phyloP scores from a whole-genome alignment of 2,113 vertebrate species.

The Xenopus laevis region DNA sequence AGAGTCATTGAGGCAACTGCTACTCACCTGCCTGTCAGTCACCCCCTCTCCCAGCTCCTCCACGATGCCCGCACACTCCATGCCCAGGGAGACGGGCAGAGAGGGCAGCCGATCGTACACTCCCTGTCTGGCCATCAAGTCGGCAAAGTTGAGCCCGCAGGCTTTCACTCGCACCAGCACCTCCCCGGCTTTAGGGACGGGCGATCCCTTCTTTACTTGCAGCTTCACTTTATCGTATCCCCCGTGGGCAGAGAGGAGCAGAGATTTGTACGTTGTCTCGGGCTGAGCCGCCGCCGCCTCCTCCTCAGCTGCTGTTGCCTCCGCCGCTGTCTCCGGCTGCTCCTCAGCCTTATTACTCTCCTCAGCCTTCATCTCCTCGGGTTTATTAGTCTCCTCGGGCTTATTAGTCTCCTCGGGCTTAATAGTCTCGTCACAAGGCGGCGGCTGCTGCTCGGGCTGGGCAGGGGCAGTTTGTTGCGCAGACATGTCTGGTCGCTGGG shows the following conservation, averaged over 20 bases:
- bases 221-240: slow-evolving; percentile 92
- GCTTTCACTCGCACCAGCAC: slow-evolving; percentile 78
- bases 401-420: too few species aligned
- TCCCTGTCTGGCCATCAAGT: slow-evolving; percentile 86
- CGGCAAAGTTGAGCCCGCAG: slow-evolving; percentile 90
- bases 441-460: slow-evolving; percentile 28
- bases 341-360: slow-evolving; percentile 1
- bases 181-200: slow-evolving; percentile 74
- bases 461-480: slow-evolving; percentile 46
- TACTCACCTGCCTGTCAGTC: slow-evolving; percentile 78
- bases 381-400: slow-evolving; percentile 28
- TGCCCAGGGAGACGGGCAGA: slow-evolving; percentile 79
- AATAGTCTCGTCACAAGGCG: slow-evolving; percentile 47
- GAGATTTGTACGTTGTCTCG: slow-evolving; percentile 71
- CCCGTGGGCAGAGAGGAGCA: slow-evolving; percentile 85
- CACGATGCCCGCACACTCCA: slow-evolving; percentile 87
- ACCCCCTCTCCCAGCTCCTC: slow-evolving; percentile 85
- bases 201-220: slow-evolving; percentile 78
- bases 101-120: slow-evolving; percentile 81
- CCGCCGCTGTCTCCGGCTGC: slow-evolving; percentile 10
- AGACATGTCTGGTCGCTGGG: slow-evolving; percentile 70
- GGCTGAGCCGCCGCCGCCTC: slow-evolving; percentile 65
- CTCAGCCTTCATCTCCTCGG: slow-evolving; percentile 45
- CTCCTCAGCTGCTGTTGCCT: slow-evolving; percentile 49
- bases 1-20: neutral